phyloP scores from a whole-genome alignment of 2,888 invertebrate genomes.

The Caradrina clavipalpis region DNA sequence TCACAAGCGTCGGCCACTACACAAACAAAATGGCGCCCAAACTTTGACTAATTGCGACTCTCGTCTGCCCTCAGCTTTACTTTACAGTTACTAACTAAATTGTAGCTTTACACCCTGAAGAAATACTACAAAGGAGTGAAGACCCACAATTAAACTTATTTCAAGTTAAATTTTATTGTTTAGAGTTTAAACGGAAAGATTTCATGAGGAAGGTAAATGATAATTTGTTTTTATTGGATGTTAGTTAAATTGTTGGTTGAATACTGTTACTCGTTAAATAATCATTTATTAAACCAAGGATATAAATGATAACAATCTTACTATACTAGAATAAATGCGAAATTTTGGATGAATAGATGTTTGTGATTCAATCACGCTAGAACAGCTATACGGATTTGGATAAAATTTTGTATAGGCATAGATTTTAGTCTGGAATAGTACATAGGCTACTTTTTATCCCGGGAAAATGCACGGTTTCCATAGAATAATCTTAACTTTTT shows the following conservation, averaged over 20 bases:
- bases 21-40: constrained; percentile 11
- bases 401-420: too few species aligned
- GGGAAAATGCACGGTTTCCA: too few species aligned
- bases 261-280: background rate
- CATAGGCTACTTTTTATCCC: too few species aligned
- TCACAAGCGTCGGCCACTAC: background rate
- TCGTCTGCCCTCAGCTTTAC: constrained; percentile 1
- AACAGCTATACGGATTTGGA: too few species aligned
- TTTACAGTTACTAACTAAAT: constrained; percentile 26
- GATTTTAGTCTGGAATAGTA: too few species aligned
- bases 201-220: constrained; percentile 19
- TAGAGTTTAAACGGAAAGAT: constrained; percentile 18
- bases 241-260: background rate
- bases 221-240: background rate
- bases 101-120: constrained; percentile 20
- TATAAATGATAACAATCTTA: too few species aligned
- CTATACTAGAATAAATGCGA: too few species aligned
- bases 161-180: constrained; percentile 22
- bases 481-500: too few species aligned
- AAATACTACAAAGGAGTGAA: constrained; percentile 28
- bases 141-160: constrained; percentile 35
- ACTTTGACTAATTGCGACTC: constrained; percentile 34
- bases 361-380: too few species aligned
- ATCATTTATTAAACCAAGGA: too few species aligned
- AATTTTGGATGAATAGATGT: too few species aligned